These are phyloP conservation scores for Holacanthus passer DNA, from an alignment of 2,113 vertebrate genomes.

Conservation along the genomic window DNA sequence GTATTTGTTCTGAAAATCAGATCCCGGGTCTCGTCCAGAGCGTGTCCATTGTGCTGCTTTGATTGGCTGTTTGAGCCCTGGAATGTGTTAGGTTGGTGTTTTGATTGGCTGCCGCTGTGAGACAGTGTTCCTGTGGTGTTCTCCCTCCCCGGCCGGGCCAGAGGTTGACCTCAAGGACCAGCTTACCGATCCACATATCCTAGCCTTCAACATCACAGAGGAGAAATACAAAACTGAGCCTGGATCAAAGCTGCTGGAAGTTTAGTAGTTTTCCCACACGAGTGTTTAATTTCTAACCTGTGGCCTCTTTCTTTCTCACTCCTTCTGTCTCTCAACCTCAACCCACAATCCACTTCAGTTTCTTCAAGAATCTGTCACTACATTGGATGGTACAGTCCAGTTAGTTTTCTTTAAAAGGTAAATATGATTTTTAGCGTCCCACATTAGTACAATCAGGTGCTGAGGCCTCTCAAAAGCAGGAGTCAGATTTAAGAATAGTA, in stretches of 20 bases:
- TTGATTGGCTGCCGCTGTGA: conserved; percentile 68
- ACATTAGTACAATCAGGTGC: neutral
- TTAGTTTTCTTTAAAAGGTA: neutral
- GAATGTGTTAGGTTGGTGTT: conserved; percentile 71
- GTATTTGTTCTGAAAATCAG: conserved; percentile 69
- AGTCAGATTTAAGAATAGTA: neutral
- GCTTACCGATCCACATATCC: conserved; percentile 41
- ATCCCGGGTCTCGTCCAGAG: conserved; percentile 47
- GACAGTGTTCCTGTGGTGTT: conserved; percentile 58
- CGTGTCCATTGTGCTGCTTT: conserved; percentile 58
- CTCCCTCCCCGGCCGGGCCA: conserved; percentile 19
- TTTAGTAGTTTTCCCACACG: conserved; percentile 42
- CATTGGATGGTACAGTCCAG: neutral
- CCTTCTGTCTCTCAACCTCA: neutral
- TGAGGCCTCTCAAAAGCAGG: neutral
- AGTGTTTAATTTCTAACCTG: conserved; percentile 42
- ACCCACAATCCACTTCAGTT: conserved; percentile 8
- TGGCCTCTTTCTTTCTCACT: conserved; percentile 11
- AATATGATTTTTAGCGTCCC: neutral
- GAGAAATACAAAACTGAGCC: conserved; percentile 44
- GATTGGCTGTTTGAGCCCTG: conserved; percentile 66
- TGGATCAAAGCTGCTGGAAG: conserved; percentile 43
- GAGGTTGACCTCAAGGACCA: conserved; percentile 61
- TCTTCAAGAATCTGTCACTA: neutral
- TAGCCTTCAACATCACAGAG: conserved; percentile 34